phyloP scores from a whole-genome alignment of 2,797 vertebrate genomes.

The Selene dorsalis region DNA sequence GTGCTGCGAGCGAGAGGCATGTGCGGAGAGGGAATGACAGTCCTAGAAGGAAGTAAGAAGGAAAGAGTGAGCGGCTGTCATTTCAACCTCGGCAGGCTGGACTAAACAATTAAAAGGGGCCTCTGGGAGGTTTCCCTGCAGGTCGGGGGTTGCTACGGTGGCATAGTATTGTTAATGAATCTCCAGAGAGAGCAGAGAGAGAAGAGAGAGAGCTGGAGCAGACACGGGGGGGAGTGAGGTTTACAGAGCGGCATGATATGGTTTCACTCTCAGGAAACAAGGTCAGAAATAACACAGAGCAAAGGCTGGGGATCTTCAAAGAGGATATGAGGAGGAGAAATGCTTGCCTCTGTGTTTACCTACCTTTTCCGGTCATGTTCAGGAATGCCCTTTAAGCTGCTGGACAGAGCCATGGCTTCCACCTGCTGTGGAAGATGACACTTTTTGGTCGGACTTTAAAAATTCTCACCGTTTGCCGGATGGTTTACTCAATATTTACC shows the following conservation, averaged over 20 bases:
- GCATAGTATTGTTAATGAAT: conserved; percentile 82
- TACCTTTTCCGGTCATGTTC: conserved; percentile 42
- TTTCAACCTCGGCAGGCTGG: conserved; percentile 64
- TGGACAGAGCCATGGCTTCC: conserved; percentile 36
- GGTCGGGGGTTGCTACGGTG: conserved; percentile 81
- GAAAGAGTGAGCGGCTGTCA: conserved; percentile 54
- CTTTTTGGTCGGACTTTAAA: conserved; percentile 25
- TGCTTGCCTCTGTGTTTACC: conserved; percentile 41
- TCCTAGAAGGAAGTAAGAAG: conserved; percentile 52
- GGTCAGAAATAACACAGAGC: conserved; percentile 56
- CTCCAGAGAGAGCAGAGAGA: conserved; percentile 65
- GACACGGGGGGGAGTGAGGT: conserved; percentile 68
- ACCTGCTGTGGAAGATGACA: conserved; percentile 64
- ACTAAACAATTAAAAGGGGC: conserved; percentile 78
- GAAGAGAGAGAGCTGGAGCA: conserved; percentile 49
- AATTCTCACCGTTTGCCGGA: conserved; percentile 17
- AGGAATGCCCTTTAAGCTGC: conserved; percentile 54
- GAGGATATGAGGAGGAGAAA: conserved; percentile 42
- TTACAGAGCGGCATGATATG: conserved; percentile 57
- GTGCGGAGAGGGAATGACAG: conserved; percentile 56
- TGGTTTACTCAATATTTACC: conserved; percentile 60
- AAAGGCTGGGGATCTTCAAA: conserved; percentile 28
- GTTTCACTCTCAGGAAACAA: conserved; percentile 62
- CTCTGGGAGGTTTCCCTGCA: conserved; percentile 74
- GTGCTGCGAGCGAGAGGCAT: conserved; percentile 33